Evolutionary conservation across 2,888 invertebrate species (phyloP).

Genomic region (Hemithea aestivaria): DNA sequence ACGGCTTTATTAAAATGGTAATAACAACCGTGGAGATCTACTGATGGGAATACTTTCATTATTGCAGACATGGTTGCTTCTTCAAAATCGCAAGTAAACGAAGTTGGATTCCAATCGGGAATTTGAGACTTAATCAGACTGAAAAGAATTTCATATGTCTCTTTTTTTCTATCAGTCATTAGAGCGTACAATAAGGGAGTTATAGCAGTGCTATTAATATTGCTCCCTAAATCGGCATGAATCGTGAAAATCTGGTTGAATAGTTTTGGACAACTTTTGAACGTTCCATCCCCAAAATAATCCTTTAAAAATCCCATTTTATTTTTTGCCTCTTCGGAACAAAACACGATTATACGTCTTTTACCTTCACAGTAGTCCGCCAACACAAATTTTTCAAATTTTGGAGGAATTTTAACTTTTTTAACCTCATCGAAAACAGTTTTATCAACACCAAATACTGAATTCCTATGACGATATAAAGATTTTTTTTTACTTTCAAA

Average conservation of each 20-base stretch:
- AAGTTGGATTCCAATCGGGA: slow-evolving; percentile 1
- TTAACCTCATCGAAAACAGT: not conserved
- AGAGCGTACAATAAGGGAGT: slow-evolving; percentile 15
- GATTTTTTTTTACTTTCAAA: slow-evolving; percentile 1
- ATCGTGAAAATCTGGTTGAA: slow-evolving; percentile 14
- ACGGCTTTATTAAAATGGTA: slow-evolving; percentile 13
- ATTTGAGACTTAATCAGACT: slow-evolving; percentile 1
- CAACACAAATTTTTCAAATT: not conserved
- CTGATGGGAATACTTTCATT: slow-evolving; percentile 2
- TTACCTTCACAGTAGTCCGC: not conserved
- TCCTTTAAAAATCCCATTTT: slow-evolving; percentile 11
- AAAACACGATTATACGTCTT: slow-evolving; percentile 4
- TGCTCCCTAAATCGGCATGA: slow-evolving; percentile 17
- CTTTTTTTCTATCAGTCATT: slow-evolving; percentile 9
- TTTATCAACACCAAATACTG: not conserved
- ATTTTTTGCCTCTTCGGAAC: slow-evolving; percentile 9
- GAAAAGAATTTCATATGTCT: not conserved
- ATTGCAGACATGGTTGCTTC: not conserved
- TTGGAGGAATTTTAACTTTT: not conserved
- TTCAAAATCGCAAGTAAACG: slow-evolving; percentile 5
- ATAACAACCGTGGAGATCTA: slow-evolving; percentile 15
- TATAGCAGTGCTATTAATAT: slow-evolving; percentile 10
- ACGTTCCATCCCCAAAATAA: slow-evolving; percentile 12
- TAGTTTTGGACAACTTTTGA: slow-evolving; percentile 11
- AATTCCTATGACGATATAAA: slow-evolving; percentile 1